Conservation (phyloP, 2,113 vertebrate genomes). For the Octodon degus region DNA sequence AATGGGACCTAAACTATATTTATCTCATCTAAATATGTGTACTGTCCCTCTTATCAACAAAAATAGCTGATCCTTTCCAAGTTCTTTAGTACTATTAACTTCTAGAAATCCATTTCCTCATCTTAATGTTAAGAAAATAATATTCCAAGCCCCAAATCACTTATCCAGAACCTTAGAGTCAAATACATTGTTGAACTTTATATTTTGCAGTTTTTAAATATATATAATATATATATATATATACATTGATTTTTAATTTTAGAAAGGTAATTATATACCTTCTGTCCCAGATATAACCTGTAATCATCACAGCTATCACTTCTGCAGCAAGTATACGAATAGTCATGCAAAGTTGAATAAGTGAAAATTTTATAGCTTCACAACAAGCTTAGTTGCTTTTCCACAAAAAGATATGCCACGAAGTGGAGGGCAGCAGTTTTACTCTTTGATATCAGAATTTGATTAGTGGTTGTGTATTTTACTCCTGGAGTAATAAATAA, state of each 20-base stretch:
- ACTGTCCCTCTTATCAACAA: not conserved
- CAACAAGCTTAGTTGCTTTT: constrained; percentile 9
- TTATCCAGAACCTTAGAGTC: not conserved
- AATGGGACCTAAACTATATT: not conserved
- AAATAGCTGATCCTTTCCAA: not conserved
- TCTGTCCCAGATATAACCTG: not conserved
- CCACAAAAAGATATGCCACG: constrained; percentile 3
- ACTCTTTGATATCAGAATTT: not conserved
- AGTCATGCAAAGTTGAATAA: constrained; percentile 11
- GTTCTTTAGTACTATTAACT: not conserved
- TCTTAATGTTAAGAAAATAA: not conserved
- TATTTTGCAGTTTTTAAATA: constrained; percentile 48
- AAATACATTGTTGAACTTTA: constrained; percentile 47
- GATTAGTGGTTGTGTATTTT: not conserved
- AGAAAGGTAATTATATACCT: constrained; percentile 7
- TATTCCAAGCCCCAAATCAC: not conserved
- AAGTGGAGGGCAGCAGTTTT: not conserved
- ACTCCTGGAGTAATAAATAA: not conserved
- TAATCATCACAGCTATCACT: constrained; percentile 37
- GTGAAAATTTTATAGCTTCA: not conserved
- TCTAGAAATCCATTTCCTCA: not conserved
- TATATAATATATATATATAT: not conserved
- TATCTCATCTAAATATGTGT: not conserved
- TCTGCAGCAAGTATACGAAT: constrained; percentile 15
- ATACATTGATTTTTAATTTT: not conserved